These are phyloP conservation scores for Agonopterix alstromeriana DNA, from an alignment of 2,888 invertebrate genomes.

Conservation along the genomic window DNA sequence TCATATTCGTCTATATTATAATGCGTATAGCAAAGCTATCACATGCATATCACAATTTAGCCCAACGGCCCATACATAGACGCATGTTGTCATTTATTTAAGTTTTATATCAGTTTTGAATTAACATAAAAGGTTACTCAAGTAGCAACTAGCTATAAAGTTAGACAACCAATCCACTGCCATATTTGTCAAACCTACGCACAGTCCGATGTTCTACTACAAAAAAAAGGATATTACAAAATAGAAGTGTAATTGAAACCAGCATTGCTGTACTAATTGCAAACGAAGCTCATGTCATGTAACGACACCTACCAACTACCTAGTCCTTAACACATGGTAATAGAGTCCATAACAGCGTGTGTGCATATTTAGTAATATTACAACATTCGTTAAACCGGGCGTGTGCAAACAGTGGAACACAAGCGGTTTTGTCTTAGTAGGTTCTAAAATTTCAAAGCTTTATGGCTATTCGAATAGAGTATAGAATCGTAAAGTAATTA, in stretches of 20 bases:
- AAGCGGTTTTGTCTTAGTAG: conserved; percentile 7
- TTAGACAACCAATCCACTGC: too few species aligned
- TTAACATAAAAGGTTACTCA: too few species aligned
- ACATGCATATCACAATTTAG: too few species aligned
- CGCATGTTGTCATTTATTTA: too few species aligned
- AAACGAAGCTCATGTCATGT: conserved; percentile 31
- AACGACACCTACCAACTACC: conserved; percentile 12
- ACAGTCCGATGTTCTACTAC: too few species aligned
- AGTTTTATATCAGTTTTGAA: too few species aligned
- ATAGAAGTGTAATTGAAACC: conserved; percentile 43
- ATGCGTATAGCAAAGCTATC: too few species aligned
- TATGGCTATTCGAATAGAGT: background rate
- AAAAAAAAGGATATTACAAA: conserved; percentile 41
- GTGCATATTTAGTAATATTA: conserved; percentile 5
- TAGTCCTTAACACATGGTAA: background rate
- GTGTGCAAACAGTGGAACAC: conserved; percentile 31
- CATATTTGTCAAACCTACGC: too few species aligned
- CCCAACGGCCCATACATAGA: too few species aligned
- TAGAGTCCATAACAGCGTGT: background rate
- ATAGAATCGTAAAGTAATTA: background rate
- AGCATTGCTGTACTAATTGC: conserved; percentile 27
- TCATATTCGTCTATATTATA: too few species aligned
- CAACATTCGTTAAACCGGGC: conserved; percentile 25
- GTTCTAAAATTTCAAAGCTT: too few species aligned
- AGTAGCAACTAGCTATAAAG: too few species aligned